Percentiles rank a stretch among this genome's conserved stretches.
Conservation (phyloP, 2,888 invertebrate species). For the Yponomeuta plumbellus region DNA sequence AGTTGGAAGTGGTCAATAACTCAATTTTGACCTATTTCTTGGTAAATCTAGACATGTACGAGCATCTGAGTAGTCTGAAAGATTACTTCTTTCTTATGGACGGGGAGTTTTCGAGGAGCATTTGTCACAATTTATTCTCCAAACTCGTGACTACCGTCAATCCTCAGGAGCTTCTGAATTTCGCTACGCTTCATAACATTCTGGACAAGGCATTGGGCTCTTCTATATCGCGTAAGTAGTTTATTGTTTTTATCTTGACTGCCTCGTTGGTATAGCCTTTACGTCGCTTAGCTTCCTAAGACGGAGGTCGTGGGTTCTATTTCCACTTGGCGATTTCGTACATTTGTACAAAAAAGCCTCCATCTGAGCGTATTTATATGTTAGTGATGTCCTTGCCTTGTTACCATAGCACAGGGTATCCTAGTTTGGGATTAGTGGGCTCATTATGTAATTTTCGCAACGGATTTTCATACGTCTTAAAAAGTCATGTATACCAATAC, state of each 20-base stretch:
- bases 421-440: no score
- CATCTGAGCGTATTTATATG: no score
- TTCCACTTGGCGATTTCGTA: no score
- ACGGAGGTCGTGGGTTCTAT: no score
- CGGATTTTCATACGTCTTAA: no score
- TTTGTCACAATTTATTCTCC: slow-evolving; percentile 82
- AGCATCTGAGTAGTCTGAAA: slow-evolving; percentile 83
- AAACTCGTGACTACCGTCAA: slow-evolving; percentile 79
- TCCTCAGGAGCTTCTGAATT: slow-evolving; percentile 82
- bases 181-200: slow-evolving; percentile 80
- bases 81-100: slow-evolving; percentile 88
- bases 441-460: no score
- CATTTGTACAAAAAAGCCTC: no score
- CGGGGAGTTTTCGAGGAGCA: slow-evolving; percentile 85
- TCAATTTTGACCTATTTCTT: slow-evolving; percentile 83
- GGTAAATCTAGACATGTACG: slow-evolving; percentile 79
- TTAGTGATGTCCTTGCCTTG: no score
- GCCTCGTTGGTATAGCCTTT: no score
- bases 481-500: no score
- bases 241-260: neutral
- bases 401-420: no score
- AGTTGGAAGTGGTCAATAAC: slow-evolving; percentile 82
- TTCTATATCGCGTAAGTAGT: slow-evolving; percentile 77
- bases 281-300: no score
- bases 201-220: slow-evolving; percentile 82